These are phyloP conservation scores for Cygnus atratus DNA, from an alignment of 2,113 vertebrate genomes.

Conservation along the genomic window DNA sequence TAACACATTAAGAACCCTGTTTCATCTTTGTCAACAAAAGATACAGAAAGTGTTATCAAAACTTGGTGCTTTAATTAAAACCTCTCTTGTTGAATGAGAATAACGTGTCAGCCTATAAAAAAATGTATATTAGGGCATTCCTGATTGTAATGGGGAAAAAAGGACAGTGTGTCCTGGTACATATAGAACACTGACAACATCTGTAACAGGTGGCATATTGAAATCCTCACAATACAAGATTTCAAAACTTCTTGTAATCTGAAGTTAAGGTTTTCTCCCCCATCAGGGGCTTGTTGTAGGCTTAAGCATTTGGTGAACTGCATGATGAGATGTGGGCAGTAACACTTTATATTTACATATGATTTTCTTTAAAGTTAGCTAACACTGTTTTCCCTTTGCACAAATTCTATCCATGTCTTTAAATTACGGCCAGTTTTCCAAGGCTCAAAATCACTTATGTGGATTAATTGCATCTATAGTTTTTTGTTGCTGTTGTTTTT, in stretches of 20 bases:
- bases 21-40: neutral
- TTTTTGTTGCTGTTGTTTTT: neutral
- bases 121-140: neutral
- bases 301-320: neutral
- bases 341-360: neutral
- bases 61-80: slow-evolving; percentile 13
- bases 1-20: neutral
- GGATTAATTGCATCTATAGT: neutral
- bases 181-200: neutral
- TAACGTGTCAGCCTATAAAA: neutral
- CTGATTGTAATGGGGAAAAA: neutral
- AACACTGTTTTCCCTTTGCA: neutral
- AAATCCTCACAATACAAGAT: neutral
- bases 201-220: neutral
- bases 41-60: neutral
- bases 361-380: neutral
- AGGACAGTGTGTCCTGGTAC: neutral
- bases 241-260: neutral
- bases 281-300: neutral
- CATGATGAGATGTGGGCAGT: neutral
- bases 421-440: neutral
- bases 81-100: neutral
- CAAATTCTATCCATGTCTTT: neutral
- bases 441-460: neutral
- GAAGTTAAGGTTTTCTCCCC: slow-evolving; percentile 21